Percentiles rank a stretch among this genome's conserved stretches.
Conservation (phyloP, 2,797 vertebrate genomes). For the Eulemur albifrons region DNA sequence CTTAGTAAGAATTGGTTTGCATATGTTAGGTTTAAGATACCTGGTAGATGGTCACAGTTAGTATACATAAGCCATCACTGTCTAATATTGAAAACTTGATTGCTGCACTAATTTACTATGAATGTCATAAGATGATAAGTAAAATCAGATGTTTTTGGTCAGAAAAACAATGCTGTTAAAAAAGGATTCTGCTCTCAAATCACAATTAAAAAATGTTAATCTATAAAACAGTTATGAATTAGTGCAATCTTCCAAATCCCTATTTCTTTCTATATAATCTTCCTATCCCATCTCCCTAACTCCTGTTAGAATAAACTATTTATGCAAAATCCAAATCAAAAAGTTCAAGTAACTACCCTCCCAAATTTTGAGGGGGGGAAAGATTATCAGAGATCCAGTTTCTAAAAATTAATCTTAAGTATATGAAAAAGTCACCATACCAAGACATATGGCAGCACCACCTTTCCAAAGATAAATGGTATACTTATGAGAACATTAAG, state of each 20-base stretch:
- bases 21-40: neutral
- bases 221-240: neutral
- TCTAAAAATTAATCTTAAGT: slow-evolving; percentile 23
- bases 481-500: neutral
- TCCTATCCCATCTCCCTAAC: neutral
- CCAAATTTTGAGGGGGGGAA: neutral
- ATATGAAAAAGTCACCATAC: neutral
- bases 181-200: neutral
- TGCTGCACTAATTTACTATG: slow-evolving; percentile 1
- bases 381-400: neutral
- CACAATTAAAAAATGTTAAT: neutral
- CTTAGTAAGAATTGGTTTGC: neutral
- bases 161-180: neutral
- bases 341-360: neutral
- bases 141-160: neutral
- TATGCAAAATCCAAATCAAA: slow-evolving; percentile 29
- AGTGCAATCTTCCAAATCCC: neutral
- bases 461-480: slow-evolving; percentile 23
- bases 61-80: neutral
- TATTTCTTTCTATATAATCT: neutral
- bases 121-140: neutral
- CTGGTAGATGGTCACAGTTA: neutral
- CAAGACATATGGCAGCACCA: neutral
- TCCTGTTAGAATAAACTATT: neutral
- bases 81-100: slow-evolving; percentile 1